Conservation (phyloP, 92 coral and sea anemone genomes). For the Siderastrea siderea region DNA sequence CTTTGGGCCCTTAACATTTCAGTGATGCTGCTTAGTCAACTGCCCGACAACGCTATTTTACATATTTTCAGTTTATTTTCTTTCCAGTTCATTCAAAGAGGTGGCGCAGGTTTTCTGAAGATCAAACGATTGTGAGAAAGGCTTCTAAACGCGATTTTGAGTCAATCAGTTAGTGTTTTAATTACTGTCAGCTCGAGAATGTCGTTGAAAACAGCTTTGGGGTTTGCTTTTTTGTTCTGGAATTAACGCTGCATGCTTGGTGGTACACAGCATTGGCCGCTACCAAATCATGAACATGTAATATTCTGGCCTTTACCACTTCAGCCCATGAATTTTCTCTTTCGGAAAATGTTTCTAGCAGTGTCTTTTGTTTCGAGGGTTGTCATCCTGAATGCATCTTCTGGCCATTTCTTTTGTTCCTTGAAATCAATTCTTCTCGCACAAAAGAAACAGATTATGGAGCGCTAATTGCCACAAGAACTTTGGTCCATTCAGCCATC, state of each 20-base stretch:
- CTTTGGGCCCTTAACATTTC: too few relatives aligned
- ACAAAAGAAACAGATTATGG: slow-evolving; percentile 61
- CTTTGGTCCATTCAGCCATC: too few relatives aligned
- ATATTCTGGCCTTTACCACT: slow-evolving; percentile 26
- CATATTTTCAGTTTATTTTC: too few relatives aligned
- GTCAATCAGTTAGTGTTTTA: too few relatives aligned
- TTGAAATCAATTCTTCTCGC: slow-evolving; percentile 35
- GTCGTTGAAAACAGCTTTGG: slow-evolving; percentile 31
- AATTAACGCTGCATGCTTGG: slow-evolving; percentile 57
- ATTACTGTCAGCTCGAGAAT: too few relatives aligned
- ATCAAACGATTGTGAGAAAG: too few relatives aligned
- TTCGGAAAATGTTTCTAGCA: slow-evolving; percentile 24
- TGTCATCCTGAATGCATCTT: slow-evolving; percentile 38
- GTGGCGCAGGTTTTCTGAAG: too few relatives aligned
- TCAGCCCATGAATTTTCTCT: slow-evolving; percentile 53
- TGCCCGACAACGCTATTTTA: too few relatives aligned
- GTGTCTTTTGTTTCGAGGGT: slow-evolving; percentile 35
- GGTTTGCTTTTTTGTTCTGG: slow-evolving; percentile 50
- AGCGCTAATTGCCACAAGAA: too few relatives aligned
- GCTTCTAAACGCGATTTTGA: too few relatives aligned
- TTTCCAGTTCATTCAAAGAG: too few relatives aligned
- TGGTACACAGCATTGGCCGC: slow-evolving; percentile 69
- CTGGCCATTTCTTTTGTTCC: slow-evolving; percentile 18
- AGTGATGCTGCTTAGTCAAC: too few relatives aligned
- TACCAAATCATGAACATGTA: slow-evolving; percentile 57